A percentile compares a stretch with the other conserved stretches of the same genome.
phyloP scores from a whole-genome alignment of 2,888 invertebrate genomes.

The Tipula helvola region DNA sequence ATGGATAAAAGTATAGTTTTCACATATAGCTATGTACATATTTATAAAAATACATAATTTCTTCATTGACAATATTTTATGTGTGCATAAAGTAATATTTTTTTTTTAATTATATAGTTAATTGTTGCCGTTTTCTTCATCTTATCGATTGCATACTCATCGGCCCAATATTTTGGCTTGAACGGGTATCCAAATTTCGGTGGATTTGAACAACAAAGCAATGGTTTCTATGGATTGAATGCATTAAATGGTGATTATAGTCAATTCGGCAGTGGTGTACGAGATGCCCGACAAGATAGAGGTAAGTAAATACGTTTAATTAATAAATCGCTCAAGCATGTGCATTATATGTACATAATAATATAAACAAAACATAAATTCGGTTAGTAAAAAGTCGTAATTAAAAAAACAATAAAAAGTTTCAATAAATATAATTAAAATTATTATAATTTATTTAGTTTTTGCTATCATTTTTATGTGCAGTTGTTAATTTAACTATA shows the following conservation, averaged over 20 bases:
- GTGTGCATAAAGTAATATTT: background rate
- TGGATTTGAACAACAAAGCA: background rate
- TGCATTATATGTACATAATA: background rate
- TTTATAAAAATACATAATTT: background rate
- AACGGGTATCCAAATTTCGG: background rate
- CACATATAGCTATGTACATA: background rate
- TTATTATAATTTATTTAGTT: background rate
- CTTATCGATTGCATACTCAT: conserved; percentile 28
- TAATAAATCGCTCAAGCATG: background rate
- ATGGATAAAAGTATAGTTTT: background rate
- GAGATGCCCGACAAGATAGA: conserved; percentile 34
- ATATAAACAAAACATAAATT: background rate
- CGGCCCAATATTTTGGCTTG: conserved; percentile 29
- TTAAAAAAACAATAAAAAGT: background rate
- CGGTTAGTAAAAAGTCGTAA: background rate
- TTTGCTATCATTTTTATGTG: background rate
- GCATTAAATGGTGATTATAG: conserved; percentile 18
- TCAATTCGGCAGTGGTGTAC: conserved; percentile 18
- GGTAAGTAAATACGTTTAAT: conserved; percentile 26
- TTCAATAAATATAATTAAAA: background rate
- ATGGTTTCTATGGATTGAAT: conserved; percentile 15
- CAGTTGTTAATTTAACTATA: background rate
- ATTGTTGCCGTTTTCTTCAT: conserved; percentile 27
- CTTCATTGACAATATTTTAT: background rate
- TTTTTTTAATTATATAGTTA: conserved; percentile 24